Conservation (phyloP, 1,140 invertebrate species). For the Aphelenchoides avenae region DNA sequence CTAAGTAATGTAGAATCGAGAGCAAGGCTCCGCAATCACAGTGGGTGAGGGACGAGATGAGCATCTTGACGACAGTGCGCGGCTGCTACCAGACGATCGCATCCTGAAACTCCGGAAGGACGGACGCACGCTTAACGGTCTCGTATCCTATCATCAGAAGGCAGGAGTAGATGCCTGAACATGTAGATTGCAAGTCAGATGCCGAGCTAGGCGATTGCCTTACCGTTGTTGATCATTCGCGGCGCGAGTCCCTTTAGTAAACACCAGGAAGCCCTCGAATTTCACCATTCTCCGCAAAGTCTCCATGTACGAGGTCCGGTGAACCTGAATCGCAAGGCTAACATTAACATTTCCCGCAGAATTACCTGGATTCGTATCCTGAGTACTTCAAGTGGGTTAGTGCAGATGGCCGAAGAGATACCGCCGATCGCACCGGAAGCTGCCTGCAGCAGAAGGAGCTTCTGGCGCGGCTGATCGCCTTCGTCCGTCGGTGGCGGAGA, state of each 20-base stretch:
- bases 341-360: slow-evolving; percentile 15
- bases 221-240: slow-evolving; percentile 49
- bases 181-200: not conserved
- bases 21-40: too few relatives aligned
- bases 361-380: slow-evolving; percentile 53
- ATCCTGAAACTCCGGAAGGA: slow-evolving; percentile 51
- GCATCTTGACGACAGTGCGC: too few relatives aligned
- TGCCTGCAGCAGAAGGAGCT: slow-evolving; percentile 52
- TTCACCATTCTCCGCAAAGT: slow-evolving; percentile 43
- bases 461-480: slow-evolving; percentile 27
- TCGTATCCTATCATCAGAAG: slow-evolving; percentile 58
- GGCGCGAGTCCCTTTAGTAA: slow-evolving; percentile 56
- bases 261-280: slow-evolving; percentile 48
- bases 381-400: slow-evolving; percentile 55
- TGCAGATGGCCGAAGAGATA: slow-evolving; percentile 47
- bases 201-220: not conserved
- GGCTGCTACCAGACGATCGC: slow-evolving; percentile 38
- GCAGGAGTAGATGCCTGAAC: slow-evolving; percentile 42
- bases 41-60: too few relatives aligned
- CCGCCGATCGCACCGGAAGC: slow-evolving; percentile 52
- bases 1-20: too few relatives aligned
- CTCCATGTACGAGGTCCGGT: slow-evolving; percentile 52
- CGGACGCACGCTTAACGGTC: slow-evolving; percentile 49
- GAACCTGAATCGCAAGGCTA: slow-evolving; percentile 39
- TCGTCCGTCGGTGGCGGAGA: too few relatives aligned